A percentile compares a stretch with the other conserved stretches of the same genome.
Evolutionary conservation across 2,113 vertebrate species (phyloP).

Genomic region (Phasianus colchicus): DNA sequence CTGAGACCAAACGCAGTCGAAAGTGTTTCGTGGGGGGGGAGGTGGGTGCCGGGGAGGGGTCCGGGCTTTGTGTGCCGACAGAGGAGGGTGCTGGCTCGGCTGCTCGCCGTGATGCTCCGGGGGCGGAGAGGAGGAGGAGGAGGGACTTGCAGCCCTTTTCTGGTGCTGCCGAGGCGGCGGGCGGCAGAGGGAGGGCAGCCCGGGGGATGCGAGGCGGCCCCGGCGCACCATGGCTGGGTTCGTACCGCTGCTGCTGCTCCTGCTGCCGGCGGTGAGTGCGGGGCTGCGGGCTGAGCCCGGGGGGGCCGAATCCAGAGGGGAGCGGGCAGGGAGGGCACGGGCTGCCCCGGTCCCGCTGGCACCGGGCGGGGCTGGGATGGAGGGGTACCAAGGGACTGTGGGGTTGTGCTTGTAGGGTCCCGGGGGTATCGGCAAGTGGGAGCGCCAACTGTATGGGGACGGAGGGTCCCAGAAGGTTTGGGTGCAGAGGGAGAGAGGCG

Average conservation of each 20-base stretch:
- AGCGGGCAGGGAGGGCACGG: no score
- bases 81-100: background rate
- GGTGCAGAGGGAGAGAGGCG: background rate
- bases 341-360: background rate
- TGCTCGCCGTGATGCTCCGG: background rate
- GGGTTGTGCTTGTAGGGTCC: background rate
- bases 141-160: constrained; percentile 15
- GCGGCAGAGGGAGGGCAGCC: constrained; percentile 48
- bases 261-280: constrained; percentile 41
- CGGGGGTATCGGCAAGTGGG: background rate
- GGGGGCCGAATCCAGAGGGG: background rate
- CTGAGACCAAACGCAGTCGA: background rate
- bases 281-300: background rate
- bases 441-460: background rate
- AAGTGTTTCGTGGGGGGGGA: background rate
- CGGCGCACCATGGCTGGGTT: constrained; percentile 41
- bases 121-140: background rate
- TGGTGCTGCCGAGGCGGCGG: constrained; percentile 1
- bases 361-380: background rate
- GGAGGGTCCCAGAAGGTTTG: background rate
- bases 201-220: constrained; percentile 43
- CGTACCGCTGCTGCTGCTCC: constrained; percentile 42
- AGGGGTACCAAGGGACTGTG: background rate
- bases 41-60: background rate
- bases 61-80: constrained; percentile 11